These are phyloP conservation scores for Oligia strigilis DNA, from an alignment of 2,888 invertebrate genomes.

Conservation along the genomic window DNA sequence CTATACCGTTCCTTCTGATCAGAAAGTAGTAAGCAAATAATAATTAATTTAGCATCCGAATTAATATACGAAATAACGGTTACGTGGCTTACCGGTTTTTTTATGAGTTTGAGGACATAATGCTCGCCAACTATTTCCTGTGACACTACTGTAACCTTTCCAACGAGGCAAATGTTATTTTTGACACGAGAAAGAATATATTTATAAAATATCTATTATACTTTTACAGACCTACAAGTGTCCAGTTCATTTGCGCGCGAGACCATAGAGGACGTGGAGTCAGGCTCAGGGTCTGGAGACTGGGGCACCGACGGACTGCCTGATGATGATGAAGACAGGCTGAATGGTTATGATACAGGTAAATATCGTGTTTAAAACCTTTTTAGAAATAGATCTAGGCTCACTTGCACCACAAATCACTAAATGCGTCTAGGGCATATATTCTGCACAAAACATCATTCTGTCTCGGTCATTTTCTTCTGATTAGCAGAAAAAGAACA, in stretches of 20 bases:
- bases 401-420: neutral
- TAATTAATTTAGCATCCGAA: neutral
- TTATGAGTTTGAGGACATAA: neutral
- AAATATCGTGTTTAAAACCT: neutral
- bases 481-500: neutral
- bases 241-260: constrained; percentile 70
- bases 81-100: neutral
- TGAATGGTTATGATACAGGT: constrained; percentile 72
- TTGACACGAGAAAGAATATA: neutral
- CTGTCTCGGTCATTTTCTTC: neutral
- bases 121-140: neutral
- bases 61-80: neutral
- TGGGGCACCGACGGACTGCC: constrained; percentile 88
- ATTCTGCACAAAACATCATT: neutral
- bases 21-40: neutral
- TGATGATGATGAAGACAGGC: constrained; percentile 83
- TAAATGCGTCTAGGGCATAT: neutral
- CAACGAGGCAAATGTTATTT: neutral
- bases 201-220: neutral
- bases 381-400: neutral
- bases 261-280: constrained; percentile 85
- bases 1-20: neutral
- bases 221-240: constrained; percentile 86
- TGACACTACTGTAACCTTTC: neutral
- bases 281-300: constrained; percentile 94